These are phyloP conservation scores for Phalacrocorax aristotelis DNA, from an alignment of 2,113 vertebrate species.

Conservation along the genomic window DNA sequence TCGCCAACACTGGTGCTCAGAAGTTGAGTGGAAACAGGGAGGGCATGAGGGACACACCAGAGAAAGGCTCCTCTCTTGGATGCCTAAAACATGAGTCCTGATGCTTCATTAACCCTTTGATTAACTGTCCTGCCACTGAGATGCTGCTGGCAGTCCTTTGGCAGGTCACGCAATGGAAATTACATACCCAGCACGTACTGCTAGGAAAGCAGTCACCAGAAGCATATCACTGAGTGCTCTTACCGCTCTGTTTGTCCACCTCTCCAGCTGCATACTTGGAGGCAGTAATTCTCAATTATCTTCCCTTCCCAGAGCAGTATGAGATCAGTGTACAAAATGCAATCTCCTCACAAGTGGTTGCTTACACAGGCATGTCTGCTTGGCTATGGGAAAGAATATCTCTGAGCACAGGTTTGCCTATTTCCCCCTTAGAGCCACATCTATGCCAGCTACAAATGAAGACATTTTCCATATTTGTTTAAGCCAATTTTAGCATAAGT, in stretches of 20 bases:
- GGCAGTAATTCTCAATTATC: not conserved
- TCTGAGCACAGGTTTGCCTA: not conserved
- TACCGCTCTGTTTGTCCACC: not conserved
- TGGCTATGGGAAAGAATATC: not conserved
- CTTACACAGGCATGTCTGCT: not conserved
- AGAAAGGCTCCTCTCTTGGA: not conserved
- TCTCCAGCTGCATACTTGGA: not conserved
- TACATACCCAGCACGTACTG: not conserved
- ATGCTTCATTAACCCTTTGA: not conserved
- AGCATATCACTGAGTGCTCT: not conserved
- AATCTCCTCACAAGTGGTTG: not conserved
- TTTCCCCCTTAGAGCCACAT: not conserved
- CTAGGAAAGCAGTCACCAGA: not conserved
- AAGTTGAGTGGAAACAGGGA: not conserved
- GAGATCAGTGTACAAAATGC: not conserved
- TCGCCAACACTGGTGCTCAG: not conserved
- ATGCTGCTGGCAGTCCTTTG: not conserved
- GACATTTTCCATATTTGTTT: not conserved
- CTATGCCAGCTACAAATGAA: not conserved
- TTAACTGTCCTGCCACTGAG: not conserved
- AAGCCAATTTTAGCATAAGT: not conserved
- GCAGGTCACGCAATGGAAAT: not conserved
- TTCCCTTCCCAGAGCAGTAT: not conserved
- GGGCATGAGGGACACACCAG: not conserved
- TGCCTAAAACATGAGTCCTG: not conserved